Conservation (phyloP, 2,888 invertebrate genomes). For the Phlogophora meticulosa region DNA sequence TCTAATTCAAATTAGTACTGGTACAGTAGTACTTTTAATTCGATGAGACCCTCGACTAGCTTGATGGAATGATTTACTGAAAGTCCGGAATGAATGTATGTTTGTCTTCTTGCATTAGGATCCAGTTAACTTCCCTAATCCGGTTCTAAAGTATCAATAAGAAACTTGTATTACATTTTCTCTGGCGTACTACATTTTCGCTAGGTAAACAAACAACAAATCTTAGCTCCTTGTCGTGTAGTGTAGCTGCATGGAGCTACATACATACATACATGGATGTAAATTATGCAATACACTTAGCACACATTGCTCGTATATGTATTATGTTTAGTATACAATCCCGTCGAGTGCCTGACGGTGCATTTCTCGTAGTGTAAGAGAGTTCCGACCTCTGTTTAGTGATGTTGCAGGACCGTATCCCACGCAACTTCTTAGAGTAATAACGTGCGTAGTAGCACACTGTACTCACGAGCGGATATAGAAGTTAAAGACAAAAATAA, state of each 20-base stretch:
- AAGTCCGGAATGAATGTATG: too few species aligned
- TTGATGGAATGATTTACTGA: too few species aligned
- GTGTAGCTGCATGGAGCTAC: background rate
- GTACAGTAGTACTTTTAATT: too few species aligned
- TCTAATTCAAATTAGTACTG: too few species aligned
- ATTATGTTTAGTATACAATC: background rate
- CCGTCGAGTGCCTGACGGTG: background rate
- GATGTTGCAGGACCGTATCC: background rate
- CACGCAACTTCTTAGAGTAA: background rate
- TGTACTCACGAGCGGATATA: too few species aligned
- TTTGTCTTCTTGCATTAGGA: too few species aligned
- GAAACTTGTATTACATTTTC: background rate
- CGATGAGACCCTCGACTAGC: too few species aligned
- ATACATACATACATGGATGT: background rate
- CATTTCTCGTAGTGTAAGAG: constrained; percentile 11
- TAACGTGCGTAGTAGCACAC: background rate
- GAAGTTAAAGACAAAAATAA: background rate
- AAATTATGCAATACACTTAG: constrained; percentile 2
- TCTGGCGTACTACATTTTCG: background rate
- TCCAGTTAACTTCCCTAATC: too few species aligned
- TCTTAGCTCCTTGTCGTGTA: constrained; percentile 5
- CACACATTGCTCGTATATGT: background rate
- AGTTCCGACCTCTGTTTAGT: constrained; percentile 13
- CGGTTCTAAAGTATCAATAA: constrained; percentile 5
- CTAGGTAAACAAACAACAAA: constrained; percentile 15